Evolutionary conservation across 2,888 invertebrate species (phyloP).

Genomic region (Ormia ochracea): DNA sequence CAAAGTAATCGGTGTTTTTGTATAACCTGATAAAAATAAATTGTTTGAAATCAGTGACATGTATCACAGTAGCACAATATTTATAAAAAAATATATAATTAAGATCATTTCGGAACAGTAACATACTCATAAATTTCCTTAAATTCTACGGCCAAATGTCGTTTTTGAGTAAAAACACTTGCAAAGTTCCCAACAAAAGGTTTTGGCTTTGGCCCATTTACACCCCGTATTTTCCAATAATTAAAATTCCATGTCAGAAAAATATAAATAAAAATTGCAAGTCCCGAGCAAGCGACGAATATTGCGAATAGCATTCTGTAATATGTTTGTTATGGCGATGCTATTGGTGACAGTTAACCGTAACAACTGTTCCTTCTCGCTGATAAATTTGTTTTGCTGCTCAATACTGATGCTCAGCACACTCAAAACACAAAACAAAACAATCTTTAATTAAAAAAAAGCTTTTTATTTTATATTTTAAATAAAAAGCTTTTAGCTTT

Average conservation of each 20-base stretch:
- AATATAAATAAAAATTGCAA: constrained; percentile 63
- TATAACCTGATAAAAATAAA: constrained; percentile 59
- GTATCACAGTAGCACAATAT: not conserved
- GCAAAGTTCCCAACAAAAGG: constrained; percentile 74
- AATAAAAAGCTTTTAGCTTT: too few species aligned
- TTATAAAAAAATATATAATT: not conserved
- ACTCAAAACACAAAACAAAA: too few species aligned
- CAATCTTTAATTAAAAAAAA: too few species aligned
- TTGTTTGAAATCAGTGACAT: not conserved
- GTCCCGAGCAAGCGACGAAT: not conserved
- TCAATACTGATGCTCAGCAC: too few species aligned
- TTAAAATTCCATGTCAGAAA: constrained; percentile 71
- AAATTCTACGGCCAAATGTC: constrained; percentile 72
- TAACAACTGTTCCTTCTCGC: too few species aligned
- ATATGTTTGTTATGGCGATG: too few species aligned
- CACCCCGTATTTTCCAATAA: constrained; percentile 75
- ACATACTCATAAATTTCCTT: constrained; percentile 75
- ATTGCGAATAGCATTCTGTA: constrained; percentile 26
- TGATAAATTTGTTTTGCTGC: too few species aligned
- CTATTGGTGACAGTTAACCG: too few species aligned
- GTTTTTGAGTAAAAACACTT: constrained; percentile 67
- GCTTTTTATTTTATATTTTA: too few species aligned
- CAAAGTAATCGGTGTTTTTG: constrained; percentile 68
- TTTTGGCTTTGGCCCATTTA: constrained; percentile 74
- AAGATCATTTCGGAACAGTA: not conserved